A percentile compares a stretch with the other conserved stretches of the same genome.
Evolutionary conservation across 2,888 invertebrate species (phyloP).

Genomic region (Aporophyla lueneburgensis): DNA sequence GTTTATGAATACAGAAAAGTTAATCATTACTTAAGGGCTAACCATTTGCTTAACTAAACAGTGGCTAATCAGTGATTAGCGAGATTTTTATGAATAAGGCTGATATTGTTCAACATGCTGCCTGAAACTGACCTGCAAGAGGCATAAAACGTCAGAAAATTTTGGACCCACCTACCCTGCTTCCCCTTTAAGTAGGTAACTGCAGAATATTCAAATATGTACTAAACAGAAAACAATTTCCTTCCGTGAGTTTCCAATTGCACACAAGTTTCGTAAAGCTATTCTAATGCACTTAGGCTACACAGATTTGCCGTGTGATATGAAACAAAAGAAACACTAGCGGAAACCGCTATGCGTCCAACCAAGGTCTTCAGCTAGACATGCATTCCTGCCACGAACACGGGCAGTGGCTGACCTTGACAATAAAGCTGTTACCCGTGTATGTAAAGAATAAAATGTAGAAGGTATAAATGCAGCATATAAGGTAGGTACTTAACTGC

Average conservation of each 20-base stretch:
- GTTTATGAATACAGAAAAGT: too few species aligned
- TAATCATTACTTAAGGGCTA: too few species aligned
- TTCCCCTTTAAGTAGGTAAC: background rate
- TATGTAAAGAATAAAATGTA: slow-evolving; percentile 14
- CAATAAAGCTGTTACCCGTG: slow-evolving; percentile 13
- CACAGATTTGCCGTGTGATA: slow-evolving; percentile 56
- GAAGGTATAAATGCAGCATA: background rate
- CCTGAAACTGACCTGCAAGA: too few species aligned
- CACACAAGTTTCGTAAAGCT: background rate
- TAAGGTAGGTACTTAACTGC: background rate
- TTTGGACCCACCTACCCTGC: too few species aligned
- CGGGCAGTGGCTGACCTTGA: slow-evolving; percentile 43
- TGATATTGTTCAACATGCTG: too few species aligned
- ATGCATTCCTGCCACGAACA: slow-evolving; percentile 43
- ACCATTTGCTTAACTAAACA: too few species aligned
- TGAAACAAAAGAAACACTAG: slow-evolving; percentile 35
- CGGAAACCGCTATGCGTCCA: slow-evolving; percentile 37
- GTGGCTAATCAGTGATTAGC: too few species aligned
- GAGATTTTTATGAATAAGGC: too few species aligned
- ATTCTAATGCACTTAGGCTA: slow-evolving; percentile 34
- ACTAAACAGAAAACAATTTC: background rate
- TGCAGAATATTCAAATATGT: background rate
- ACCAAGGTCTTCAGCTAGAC: slow-evolving; percentile 45
- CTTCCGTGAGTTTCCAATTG: background rate
- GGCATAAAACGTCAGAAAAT: too few species aligned